Evolutionary conservation across 2,113 vertebrate genomes (phyloP).

Genomic region (Chascanopsetta lugubris): DNA sequence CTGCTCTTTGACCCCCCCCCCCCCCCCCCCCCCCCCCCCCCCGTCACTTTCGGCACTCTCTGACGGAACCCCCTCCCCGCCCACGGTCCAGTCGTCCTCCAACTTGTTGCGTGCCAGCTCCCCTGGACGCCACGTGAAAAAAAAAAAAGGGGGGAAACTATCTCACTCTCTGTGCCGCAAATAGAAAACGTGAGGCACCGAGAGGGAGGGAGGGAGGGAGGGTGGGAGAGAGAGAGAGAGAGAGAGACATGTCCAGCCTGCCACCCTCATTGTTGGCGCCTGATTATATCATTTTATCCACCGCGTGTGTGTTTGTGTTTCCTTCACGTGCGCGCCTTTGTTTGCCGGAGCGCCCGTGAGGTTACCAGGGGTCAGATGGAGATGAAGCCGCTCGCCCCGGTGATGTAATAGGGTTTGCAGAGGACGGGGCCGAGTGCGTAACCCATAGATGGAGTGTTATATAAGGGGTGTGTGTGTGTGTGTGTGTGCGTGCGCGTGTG

Average conservation of each 20-base stretch:
- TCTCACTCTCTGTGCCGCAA: slow-evolving; percentile 47
- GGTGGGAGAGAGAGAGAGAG: slow-evolving; percentile 26
- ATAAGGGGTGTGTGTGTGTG: slow-evolving; percentile 41
- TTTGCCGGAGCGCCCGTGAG: neutral
- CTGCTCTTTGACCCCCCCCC: slow-evolving; percentile 37
- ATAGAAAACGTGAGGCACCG: slow-evolving; percentile 48
- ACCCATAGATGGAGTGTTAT: slow-evolving; percentile 42
- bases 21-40: slow-evolving; percentile 8
- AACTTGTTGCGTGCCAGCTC: slow-evolving; percentile 13
- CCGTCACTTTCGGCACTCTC: slow-evolving; percentile 45
- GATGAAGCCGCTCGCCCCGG: slow-evolving; percentile 20
- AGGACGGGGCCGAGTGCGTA: slow-evolving; percentile 11
- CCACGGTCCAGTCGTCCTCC: too few species aligned
- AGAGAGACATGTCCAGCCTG: slow-evolving; percentile 5
- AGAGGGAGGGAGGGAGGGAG: neutral
- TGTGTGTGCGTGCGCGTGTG: slow-evolving; percentile 6
- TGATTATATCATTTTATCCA: slow-evolving; percentile 19
- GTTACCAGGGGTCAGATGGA: slow-evolving; percentile 21
- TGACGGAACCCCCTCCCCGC: slow-evolving; percentile 22
- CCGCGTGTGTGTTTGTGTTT: slow-evolving; percentile 7
- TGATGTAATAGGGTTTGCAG: slow-evolving; percentile 41
- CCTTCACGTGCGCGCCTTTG: neutral
- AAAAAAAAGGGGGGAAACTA: slow-evolving; percentile 17
- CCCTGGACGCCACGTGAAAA: slow-evolving; percentile 15
- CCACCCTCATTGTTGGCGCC: slow-evolving; percentile 12